Conservation (phyloP, 2,888 invertebrate genomes). For the Papilio gigon region DNA sequence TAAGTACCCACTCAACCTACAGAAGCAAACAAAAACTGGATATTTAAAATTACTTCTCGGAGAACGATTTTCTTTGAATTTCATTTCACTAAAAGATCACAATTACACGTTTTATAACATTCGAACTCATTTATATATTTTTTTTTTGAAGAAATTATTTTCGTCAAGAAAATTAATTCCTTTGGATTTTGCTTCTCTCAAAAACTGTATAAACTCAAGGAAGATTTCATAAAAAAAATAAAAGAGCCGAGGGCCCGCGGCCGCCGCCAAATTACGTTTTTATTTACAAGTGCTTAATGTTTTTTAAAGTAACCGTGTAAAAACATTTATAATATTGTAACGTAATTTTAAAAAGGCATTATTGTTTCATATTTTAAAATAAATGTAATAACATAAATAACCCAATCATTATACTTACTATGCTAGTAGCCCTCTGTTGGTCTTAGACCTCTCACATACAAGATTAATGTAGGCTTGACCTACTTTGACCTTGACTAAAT, state of each 20-base stretch:
- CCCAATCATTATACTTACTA: too few relatives aligned
- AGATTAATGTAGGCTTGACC: too few relatives aligned
- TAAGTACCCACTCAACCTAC: slow-evolving; percentile 42
- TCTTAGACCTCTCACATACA: too few relatives aligned
- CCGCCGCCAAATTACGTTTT: slow-evolving; percentile 77
- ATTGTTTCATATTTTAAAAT: too few relatives aligned
- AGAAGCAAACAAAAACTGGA: slow-evolving; percentile 47
- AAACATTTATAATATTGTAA: neutral
- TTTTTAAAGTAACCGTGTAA: slow-evolving; percentile 49
- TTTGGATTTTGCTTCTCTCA: slow-evolving; percentile 77
- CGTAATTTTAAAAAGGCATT: neutral
- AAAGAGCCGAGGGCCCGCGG: slow-evolving; percentile 70
- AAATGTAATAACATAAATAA: too few relatives aligned
- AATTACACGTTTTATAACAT: slow-evolving; percentile 73
- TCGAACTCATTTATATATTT: slow-evolving; percentile 76
- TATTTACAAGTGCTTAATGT: slow-evolving; percentile 72
- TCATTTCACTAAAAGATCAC: slow-evolving; percentile 70
- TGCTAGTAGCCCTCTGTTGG: too few relatives aligned
- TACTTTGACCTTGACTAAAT: neutral
- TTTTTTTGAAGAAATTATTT: slow-evolving; percentile 70
- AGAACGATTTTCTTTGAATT: slow-evolving; percentile 62
- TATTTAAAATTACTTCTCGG: slow-evolving; percentile 56
- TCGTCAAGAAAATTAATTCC: slow-evolving; percentile 78
- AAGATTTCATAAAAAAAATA: slow-evolving; percentile 76
- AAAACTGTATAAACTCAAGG: slow-evolving; percentile 78